Percentiles rank a stretch among this genome's conserved stretches.
These are phyloP conservation scores for Pantala flavescens DNA, from an alignment of 1,140 invertebrate genomes.

Conservation along the genomic window DNA sequence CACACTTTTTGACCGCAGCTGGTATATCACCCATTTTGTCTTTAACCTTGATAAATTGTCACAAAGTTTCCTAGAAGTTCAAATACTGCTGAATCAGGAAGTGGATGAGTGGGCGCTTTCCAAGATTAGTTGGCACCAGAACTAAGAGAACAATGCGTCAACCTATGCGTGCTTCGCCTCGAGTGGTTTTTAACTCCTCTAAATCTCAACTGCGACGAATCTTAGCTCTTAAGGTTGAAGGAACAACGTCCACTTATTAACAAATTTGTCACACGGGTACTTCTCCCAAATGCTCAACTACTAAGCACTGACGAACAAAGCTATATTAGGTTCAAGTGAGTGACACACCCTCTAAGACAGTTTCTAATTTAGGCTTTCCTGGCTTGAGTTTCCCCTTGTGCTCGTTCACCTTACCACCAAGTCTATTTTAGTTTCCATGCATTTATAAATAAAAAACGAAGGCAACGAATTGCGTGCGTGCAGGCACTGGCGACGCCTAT, in stretches of 20 bases:
- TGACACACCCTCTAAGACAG: neutral
- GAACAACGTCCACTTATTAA: no score
- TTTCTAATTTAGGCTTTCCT: neutral
- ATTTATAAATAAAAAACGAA: conserved; percentile 12
- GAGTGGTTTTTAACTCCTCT: neutral
- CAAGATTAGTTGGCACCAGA: neutral
- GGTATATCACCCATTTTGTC: conserved; percentile 38
- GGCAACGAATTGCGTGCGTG: conserved; percentile 3
- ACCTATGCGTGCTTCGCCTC: neutral
- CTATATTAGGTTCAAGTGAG: conserved; percentile 3
- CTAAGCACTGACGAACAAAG: neutral
- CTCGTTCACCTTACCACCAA: neutral
- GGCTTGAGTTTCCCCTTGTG: neutral
- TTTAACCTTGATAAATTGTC: conserved; percentile 26
- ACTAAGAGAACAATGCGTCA: neutral
- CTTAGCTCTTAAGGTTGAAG: no score
- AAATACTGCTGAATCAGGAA: conserved; percentile 25
- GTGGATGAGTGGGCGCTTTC: neutral
- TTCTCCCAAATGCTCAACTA: no score
- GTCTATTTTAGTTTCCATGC: neutral
- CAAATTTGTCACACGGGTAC: no score
- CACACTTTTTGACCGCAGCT: conserved; percentile 71
- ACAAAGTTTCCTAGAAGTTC: conserved; percentile 24
- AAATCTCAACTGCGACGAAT: no score
- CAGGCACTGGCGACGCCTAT: neutral